Base-by-base conservation (phyloP, 2,888 invertebrate genomes). In the Nebria salina region DNA sequence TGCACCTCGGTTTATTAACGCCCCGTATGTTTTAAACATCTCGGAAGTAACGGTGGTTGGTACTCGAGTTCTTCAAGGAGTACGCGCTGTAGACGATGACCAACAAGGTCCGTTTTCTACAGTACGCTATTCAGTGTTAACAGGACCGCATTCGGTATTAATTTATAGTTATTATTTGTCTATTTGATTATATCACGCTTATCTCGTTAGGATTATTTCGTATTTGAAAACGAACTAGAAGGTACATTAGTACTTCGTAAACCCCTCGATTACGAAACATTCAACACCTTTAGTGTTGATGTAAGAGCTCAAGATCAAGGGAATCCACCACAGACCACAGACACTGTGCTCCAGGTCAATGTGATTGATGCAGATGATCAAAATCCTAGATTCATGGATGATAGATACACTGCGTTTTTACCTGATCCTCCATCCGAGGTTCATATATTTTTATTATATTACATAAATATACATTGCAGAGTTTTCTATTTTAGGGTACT, bases 321-420 rank as follows among this genome's bases (percentile, higher is more conserved):
- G 34, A 91, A 92, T 70, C 96, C 97, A 1, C 94, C 97, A 0
- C 92, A 92, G 84, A 92, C 92, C 86, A 93, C 94, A 65, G 95
- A 96, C 85, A 95, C 97, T 0, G 89, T 91, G 42, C 91, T 97
- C 3, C 91, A 92, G 2, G 94, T 97, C 0, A 93, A 94, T 83
- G 94, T 97, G 70, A 92, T 96, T 26, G 97, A 97, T 87, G 96
- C 97, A 0, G 97, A 97, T 86, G 97, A 97, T 88, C 97, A 97
- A 89, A 97, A 97, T 90, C 97, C 97, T 0, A 92, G 92, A 85
- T 97, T 97, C 87, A 86, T 91, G 8, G 81, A 81, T 76, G 81
- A 81, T 65, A 65, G 81, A n/a, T 96, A 95, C 86, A 92, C 92
- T 68, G 93, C 95, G 0, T 89, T 92, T 7, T 85, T 97, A 78